phyloP scores from a whole-genome alignment of 1,140 invertebrate genomes.

The Potamilus streckersoni region DNA sequence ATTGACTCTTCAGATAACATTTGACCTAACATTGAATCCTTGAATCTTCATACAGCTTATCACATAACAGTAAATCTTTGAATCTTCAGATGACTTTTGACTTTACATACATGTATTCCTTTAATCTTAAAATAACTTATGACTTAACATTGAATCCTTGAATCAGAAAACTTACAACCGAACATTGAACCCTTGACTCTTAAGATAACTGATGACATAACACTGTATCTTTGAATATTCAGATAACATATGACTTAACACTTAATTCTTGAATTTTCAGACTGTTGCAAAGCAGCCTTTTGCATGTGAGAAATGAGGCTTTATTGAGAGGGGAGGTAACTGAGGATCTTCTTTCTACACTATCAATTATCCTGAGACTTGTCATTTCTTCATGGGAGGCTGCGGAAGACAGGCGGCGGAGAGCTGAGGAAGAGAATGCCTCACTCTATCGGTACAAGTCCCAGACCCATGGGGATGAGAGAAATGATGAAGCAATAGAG shows the following conservation, averaged over 20 bases:
- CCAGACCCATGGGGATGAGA: constrained; percentile 58
- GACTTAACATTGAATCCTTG: no score
- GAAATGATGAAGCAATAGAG: constrained; percentile 81
- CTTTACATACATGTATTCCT: no score
- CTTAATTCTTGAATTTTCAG: constrained; percentile 32
- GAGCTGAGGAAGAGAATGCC: constrained; percentile 80
- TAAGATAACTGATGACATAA: no score
- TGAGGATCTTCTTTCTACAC: constrained; percentile 31
- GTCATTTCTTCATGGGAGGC: constrained; percentile 79
- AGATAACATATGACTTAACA: no score
- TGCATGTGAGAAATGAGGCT: constrained; percentile 43
- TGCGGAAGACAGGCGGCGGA: constrained; percentile 78
- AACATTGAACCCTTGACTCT: no score
- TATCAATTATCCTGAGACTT: constrained; percentile 45
- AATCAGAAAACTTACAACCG: no score
- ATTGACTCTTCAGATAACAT: constrained; percentile 30
- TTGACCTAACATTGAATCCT: neutral
- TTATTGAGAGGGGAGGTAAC: constrained; percentile 42
- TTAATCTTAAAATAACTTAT: no score
- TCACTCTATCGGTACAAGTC: constrained; percentile 84
- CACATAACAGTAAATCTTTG: no score
- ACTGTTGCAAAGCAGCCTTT: constrained; percentile 49
- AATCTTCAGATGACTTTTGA: no score
- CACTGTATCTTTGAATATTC: no score
- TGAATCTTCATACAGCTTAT: constrained; percentile 41